phyloP scores from a whole-genome alignment of 2,113 vertebrate species.

The Hippolais icterina region DNA sequence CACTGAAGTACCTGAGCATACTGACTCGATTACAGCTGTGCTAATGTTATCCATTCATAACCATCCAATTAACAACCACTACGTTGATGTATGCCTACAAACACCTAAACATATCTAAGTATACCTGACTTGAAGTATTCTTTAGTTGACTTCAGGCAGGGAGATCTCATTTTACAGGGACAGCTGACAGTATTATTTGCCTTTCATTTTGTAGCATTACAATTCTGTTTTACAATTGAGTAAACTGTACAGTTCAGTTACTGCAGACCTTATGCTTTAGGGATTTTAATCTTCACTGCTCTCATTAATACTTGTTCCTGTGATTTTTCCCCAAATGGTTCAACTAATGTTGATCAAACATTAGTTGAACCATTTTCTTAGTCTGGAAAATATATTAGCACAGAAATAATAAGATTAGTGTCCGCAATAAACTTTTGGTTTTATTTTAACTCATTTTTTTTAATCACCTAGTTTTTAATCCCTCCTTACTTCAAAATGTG shows the following conservation, averaged over 20 bases:
- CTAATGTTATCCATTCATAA: neutral
- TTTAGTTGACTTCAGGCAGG: neutral
- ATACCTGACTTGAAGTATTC: neutral
- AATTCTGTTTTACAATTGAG: neutral
- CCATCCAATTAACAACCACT: neutral
- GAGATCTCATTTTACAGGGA: neutral
- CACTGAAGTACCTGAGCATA: neutral
- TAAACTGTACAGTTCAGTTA: neutral
- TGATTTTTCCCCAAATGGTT: neutral
- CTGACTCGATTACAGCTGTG: neutral
- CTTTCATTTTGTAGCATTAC: neutral
- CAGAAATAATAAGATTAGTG: neutral
- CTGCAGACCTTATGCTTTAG: neutral
- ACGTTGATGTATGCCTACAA: no score
- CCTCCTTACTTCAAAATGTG: neutral
- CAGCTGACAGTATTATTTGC: neutral
- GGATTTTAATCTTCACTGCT: neutral
- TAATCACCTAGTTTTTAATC: neutral
- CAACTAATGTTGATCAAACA: neutral
- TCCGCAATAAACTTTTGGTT: neutral
- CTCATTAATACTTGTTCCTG: neutral
- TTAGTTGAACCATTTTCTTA: neutral
- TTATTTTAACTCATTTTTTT: neutral
- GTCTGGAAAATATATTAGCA: neutral
- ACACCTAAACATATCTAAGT: neutral